Percentiles rank a stretch among this genome's conserved stretches.
These are phyloP conservation scores for Colletes gigas DNA, from an alignment of 1,140 invertebrate species.

Conservation along the genomic window DNA sequence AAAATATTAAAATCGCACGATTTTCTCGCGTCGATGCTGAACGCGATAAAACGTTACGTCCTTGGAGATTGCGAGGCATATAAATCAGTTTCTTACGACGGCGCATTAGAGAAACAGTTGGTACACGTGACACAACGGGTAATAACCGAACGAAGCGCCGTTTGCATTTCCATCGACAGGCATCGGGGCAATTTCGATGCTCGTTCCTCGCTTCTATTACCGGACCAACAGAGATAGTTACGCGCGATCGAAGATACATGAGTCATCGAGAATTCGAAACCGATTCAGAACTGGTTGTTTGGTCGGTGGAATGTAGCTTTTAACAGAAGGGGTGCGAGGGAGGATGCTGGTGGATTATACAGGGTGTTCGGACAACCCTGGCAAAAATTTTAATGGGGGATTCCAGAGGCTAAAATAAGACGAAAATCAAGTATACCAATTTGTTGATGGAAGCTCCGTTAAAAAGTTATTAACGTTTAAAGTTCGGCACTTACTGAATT, in stretches of 20 bases:
- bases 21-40: too few relatives aligned
- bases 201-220: constrained; percentile 15
- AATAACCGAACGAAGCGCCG: background rate
- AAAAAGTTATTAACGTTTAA: too few relatives aligned
- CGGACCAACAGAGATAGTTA: constrained; percentile 1
- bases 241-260: constrained; percentile 47
- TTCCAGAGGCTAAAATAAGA: too few relatives aligned
- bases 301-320: constrained; percentile 68
- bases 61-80: too few relatives aligned
- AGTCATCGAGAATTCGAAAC: constrained; percentile 63
- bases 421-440: too few relatives aligned
- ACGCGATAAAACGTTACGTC: background rate
- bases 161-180: background rate
- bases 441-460: too few relatives aligned
- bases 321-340: constrained; percentile 45
- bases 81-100: background rate
- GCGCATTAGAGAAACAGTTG: background rate
- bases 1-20: background rate
- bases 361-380: too few relatives aligned
- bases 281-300: constrained; percentile 69
- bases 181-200: constrained; percentile 5
- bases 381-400: too few relatives aligned
- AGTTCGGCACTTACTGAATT: too few relatives aligned
- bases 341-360: constrained; percentile 14
- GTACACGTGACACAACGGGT: background rate